These are phyloP conservation scores for Aphelenchoides besseyi DNA, from an alignment of 1,140 invertebrate genomes.

Conservation along the genomic window DNA sequence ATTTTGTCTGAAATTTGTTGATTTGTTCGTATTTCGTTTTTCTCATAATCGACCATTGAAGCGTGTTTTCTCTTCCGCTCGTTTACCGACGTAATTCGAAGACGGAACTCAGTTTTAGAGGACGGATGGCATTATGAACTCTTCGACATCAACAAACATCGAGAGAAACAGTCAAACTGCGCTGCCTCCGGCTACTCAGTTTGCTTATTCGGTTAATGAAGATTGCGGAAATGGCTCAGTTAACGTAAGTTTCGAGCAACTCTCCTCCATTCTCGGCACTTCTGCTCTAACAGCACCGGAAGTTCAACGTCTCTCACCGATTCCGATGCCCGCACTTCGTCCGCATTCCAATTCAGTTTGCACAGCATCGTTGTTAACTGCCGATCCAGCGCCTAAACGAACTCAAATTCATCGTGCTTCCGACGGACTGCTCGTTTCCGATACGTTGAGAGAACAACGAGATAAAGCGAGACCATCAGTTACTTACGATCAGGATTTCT, in stretches of 20 bases:
- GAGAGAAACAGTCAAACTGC: too few relatives aligned
- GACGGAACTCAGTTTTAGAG: neutral
- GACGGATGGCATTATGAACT: neutral
- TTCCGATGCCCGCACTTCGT: neutral
- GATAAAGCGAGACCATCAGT: neutral
- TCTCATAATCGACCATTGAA: neutral
- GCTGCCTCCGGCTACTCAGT: neutral
- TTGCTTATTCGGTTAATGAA: too few relatives aligned
- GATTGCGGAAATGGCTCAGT: too few relatives aligned
- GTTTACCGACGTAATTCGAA: neutral
- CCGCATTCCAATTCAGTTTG: conserved; percentile 12
- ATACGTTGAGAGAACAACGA: neutral
- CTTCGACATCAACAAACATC: too few relatives aligned
- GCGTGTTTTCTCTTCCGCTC: neutral
- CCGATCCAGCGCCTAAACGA: neutral
- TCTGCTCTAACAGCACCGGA: neutral
- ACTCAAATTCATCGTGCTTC: conserved; percentile 12
- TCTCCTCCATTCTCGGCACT: too few relatives aligned
- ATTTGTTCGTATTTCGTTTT: neutral
- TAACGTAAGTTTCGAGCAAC: too few relatives aligned
- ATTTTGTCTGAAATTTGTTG: neutral
- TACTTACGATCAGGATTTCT: neutral
- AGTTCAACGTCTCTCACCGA: neutral
- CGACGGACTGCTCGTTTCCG: neutral
- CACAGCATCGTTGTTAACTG: neutral